Base-by-base conservation (phyloP, 2,888 invertebrate genomes). In the Drosophila neonasuta region DNA sequence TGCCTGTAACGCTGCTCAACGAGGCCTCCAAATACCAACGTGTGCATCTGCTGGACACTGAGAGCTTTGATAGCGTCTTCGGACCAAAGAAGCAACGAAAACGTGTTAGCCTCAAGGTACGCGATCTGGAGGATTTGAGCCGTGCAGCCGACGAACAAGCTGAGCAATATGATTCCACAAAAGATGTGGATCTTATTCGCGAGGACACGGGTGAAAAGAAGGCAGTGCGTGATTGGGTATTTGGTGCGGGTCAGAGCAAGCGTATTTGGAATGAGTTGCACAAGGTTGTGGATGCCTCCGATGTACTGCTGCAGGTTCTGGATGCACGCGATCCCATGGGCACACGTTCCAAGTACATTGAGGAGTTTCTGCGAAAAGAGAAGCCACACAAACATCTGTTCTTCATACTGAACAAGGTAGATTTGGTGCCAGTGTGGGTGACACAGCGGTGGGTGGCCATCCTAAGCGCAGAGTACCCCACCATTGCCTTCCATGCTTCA, bases 241-340 rank as follows among this genome's bases (percentile, higher is more conserved):
- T 98, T 94, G 95, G 94, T 55, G 98, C 98, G 29, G 98, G 99
- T 0, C 97, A 98, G 91, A 99, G 99, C 81, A 97, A 94, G 91
- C 93, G 99, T 79, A 98, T 99, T 86, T 99, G 99, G 99, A 98
- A 97, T 92, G 99, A 99, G 90, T 91, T 99, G 46, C 98, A 99
- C 90, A 99, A 99, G 93, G 99, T 99, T 30, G 95, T 99, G 58
- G 99, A 99, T 91, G 98, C 99, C 2, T 98, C 99, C 0, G 99
- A 99, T 93, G 98, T 99, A 4, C 91, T 99, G 13, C 91, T 99
- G 30, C 98, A 99, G 92, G 96, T 99, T 3, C 92, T 99, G 67
- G 99, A 99, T 92, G 99, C 99, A 0, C 93, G 99, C 73, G 99
- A 99, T 92, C 99, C 99, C 0, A 93, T 96, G 92, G 99, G 99